Evolutionary conservation across 2,888 invertebrate species (phyloP).

Genomic region (Drosophila nigricruria): DNA sequence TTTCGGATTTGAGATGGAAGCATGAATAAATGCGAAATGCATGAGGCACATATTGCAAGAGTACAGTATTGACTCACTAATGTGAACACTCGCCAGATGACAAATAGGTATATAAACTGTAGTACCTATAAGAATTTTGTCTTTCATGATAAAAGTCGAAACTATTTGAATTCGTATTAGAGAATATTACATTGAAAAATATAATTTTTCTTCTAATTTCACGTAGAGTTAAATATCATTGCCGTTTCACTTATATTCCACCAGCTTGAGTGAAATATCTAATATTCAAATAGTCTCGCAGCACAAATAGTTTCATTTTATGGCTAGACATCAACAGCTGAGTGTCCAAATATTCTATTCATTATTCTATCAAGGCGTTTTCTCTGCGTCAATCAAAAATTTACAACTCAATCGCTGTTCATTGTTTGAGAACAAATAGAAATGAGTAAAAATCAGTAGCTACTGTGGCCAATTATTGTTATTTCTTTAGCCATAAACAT

Average conservation of each 20-base stretch:
- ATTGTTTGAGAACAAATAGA: conserved; percentile 31
- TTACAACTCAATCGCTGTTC: conserved; percentile 22
- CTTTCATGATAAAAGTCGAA: background rate
- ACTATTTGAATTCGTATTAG: background rate
- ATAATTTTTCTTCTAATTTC: no score
- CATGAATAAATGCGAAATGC: background rate
- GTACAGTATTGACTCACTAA: background rate
- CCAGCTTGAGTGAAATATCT: no score
- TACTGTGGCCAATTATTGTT: conserved; percentile 52
- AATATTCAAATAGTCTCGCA: background rate
- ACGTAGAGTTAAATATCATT: no score
- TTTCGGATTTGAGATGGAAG: conserved; percentile 13
- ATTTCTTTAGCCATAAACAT: conserved; percentile 27
- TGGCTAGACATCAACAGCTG: background rate
- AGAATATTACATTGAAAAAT: no score
- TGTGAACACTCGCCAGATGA: background rate
- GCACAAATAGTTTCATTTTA: background rate
- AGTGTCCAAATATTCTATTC: conserved; percentile 1
- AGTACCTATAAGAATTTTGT: background rate
- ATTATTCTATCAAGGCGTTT: conserved; percentile 5
- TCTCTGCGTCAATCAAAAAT: conserved; percentile 16
- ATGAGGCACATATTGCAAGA: background rate
- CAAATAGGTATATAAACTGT: background rate
- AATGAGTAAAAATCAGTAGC: conserved; percentile 22
- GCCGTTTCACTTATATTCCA: background rate